phyloP scores from a whole-genome alignment of 2,888 invertebrate genomes.

The Andrena haemorrhoa region DNA sequence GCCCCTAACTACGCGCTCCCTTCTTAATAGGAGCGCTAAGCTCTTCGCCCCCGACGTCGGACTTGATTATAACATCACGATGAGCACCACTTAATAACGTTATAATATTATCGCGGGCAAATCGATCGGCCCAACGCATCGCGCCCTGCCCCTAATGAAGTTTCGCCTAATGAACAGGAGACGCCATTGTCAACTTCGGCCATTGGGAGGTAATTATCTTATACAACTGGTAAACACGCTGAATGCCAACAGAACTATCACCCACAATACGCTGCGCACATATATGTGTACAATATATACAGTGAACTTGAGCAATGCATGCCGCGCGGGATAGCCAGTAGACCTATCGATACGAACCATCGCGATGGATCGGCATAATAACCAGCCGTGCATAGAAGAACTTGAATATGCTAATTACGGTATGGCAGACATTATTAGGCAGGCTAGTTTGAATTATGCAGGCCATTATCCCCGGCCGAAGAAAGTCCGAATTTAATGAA shows the following conservation, averaged over 20 bases:
- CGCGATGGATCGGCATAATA: slow-evolving; percentile 3
- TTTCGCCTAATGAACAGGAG: slow-evolving; percentile 41
- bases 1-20: neutral
- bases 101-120: slow-evolving; percentile 20
- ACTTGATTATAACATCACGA: slow-evolving; percentile 3
- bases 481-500: slow-evolving; percentile 7
- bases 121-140: slow-evolving; percentile 14
- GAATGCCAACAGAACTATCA: slow-evolving; percentile 34
- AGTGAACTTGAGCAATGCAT: slow-evolving; percentile 5
- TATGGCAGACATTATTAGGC: too few species aligned
- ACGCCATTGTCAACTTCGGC: slow-evolving; percentile 41
- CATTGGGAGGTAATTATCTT: slow-evolving; percentile 56
- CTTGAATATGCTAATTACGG: neutral
- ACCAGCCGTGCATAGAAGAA: slow-evolving; percentile 14
- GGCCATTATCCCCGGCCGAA: neutral
- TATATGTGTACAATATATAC: too few species aligned
- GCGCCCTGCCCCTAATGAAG: slow-evolving; percentile 34
- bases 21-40: neutral
- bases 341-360: neutral
- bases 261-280: slow-evolving; percentile 4
- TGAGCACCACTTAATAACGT: neutral
- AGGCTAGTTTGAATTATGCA: slow-evolving; percentile 6
- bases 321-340: neutral
- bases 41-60: neutral
- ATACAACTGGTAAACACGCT: slow-evolving; percentile 40